These are phyloP conservation scores for Congeria kusceri DNA, from an alignment of 2,888 invertebrate genomes.

Conservation along the genomic window DNA sequence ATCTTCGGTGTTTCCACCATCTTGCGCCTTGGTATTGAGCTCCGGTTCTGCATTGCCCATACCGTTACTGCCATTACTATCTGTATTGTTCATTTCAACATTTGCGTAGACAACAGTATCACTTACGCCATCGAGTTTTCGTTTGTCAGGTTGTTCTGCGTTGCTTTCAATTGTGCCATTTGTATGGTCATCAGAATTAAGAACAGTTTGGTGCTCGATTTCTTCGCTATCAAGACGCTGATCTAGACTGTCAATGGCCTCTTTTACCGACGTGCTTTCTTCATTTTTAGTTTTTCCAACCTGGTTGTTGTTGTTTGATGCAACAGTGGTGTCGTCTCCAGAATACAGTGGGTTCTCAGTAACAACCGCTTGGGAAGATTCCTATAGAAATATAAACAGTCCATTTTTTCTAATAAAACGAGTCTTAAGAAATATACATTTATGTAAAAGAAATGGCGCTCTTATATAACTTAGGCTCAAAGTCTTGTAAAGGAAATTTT, in stretches of 20 bases:
- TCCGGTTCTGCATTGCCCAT: too few species aligned
- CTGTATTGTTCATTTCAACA: constrained; percentile 6
- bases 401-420: too few species aligned
- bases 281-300: neutral
- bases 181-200: neutral
- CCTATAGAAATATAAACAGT: too few species aligned
- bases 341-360: neutral
- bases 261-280: constrained; percentile 20
- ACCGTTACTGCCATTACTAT: constrained; percentile 7
- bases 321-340: neutral
- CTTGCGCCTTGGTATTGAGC: neutral
- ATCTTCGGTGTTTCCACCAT: neutral
- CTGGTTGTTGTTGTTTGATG: neutral
- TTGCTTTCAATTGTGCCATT: neutral
- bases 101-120: constrained; percentile 22
- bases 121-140: neutral
- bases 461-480: too few species aligned
- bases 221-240: constrained; percentile 55
- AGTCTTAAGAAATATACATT: too few species aligned
- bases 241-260: constrained; percentile 51
- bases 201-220: neutral
- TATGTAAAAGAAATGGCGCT: too few species aligned
- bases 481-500: too few species aligned
- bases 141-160: neutral
- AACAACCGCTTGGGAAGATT: too few species aligned